Conservation (phyloP, 2,797 vertebrate species). For the Sarcoramphus papa region DNA sequence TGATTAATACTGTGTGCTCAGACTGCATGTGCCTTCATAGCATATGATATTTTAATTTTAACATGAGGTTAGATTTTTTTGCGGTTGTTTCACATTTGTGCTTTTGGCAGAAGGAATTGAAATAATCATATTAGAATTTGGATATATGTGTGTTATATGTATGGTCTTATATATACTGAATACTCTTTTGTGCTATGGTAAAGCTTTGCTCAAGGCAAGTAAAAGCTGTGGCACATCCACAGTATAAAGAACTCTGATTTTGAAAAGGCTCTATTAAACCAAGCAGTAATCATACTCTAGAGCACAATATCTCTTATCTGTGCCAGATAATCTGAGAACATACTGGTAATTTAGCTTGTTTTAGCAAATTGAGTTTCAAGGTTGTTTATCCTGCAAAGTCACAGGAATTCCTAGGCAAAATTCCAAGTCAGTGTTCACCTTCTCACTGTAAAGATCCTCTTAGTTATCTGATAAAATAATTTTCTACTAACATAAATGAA, state of each 20-base stretch:
- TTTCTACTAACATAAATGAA: not conserved
- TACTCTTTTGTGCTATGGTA: not conserved
- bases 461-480: not conserved
- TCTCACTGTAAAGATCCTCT: not conserved
- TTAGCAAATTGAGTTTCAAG: not conserved
- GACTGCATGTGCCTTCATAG: not conserved
- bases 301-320: not conserved
- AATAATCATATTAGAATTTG: not conserved
- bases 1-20: not conserved
- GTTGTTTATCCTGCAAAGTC: not conserved
- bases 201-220: not conserved
- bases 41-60: not conserved
- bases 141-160: not conserved
- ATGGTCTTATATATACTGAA: not conserved
- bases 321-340: not conserved
- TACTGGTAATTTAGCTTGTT: not conserved
- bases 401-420: constrained; percentile 1
- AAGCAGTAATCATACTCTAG: not conserved
- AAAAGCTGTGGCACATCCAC: not conserved
- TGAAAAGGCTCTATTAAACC: not conserved
- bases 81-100: not conserved
- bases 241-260: not conserved
- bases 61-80: not conserved
- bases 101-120: not conserved
- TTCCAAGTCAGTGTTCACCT: not conserved